Conservation (phyloP, 2,888 invertebrate genomes). For the Eustalomyia histrio region DNA sequence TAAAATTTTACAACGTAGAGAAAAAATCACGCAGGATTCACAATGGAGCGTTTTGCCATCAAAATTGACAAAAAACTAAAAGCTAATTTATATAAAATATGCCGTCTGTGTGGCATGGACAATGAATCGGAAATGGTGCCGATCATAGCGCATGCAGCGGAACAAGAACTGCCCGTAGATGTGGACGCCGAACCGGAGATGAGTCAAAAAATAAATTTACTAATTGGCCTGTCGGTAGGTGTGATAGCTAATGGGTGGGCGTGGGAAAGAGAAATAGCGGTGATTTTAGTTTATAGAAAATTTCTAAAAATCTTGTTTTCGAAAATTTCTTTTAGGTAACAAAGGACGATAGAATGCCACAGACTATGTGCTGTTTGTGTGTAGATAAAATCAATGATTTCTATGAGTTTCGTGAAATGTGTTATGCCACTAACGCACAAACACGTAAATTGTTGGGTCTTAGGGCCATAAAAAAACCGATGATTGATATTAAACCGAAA, state of each 20-base stretch:
- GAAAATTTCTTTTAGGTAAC: constrained; percentile 78
- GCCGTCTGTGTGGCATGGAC: constrained; percentile 79
- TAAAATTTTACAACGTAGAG: background rate
- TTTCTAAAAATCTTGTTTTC: constrained; percentile 30
- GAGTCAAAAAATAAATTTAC: constrained; percentile 74
- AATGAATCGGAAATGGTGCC: constrained; percentile 75
- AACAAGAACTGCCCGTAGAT: constrained; percentile 31
- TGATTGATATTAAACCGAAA: constrained; percentile 67
- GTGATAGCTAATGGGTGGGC: background rate
- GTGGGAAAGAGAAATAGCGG: background rate
- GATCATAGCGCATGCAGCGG: constrained; percentile 68
- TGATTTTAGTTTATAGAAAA: background rate
- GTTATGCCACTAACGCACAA: constrained; percentile 81
- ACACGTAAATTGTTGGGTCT: constrained; percentile 79
- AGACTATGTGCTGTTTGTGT: constrained; percentile 82
- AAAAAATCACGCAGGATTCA: constrained; percentile 29
- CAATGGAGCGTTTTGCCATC: constrained; percentile 74
- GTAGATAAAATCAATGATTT: constrained; percentile 84
- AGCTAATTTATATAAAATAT: constrained; percentile 78
- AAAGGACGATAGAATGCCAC: constrained; percentile 83
- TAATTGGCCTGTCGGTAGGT: constrained; percentile 59
- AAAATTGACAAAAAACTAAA: constrained; percentile 77
- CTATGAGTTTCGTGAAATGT: constrained; percentile 82
- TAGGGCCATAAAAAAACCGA: constrained; percentile 67
- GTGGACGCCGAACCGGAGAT: constrained; percentile 75